Evolutionary conservation across 2,888 invertebrate genomes (phyloP).

Genomic region (Fragum sueziense): DNA sequence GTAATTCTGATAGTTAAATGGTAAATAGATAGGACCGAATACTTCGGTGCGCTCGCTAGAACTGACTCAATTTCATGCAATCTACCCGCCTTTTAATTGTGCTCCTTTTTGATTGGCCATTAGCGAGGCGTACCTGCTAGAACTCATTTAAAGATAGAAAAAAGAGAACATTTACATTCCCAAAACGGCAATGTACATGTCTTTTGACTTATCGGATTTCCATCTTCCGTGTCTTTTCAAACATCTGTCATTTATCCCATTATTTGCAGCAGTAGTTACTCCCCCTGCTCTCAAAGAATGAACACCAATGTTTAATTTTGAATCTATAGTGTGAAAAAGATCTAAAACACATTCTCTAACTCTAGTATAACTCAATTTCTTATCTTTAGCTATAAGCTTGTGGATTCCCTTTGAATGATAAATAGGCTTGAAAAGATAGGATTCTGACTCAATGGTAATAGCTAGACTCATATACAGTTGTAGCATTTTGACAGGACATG

Average conservation of each 20-base stretch:
- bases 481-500: constrained; percentile 54
- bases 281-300: constrained; percentile 47
- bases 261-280: constrained; percentile 30
- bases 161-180: too few species aligned
- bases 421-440: constrained; percentile 51
- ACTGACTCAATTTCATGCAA: too few species aligned
- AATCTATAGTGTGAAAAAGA: constrained; percentile 1
- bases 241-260: constrained; percentile 24
- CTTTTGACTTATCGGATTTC: constrained; percentile 22
- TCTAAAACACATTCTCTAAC: constrained; percentile 19
- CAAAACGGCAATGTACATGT: constrained; percentile 10
- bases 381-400: constrained; percentile 48
- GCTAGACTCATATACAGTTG: constrained; percentile 36
- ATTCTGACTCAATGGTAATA: neutral
- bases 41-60: too few species aligned
- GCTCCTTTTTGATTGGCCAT: too few species aligned
- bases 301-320: constrained; percentile 31
- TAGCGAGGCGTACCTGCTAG: too few species aligned
- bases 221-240: constrained; percentile 36
- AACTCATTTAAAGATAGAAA: too few species aligned
- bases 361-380: constrained; percentile 40
- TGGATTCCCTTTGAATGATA: constrained; percentile 37
- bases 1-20: too few species aligned
- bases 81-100: too few species aligned
- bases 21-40: too few species aligned